A percentile compares a stretch with the other conserved stretches of the same genome.
Evolutionary conservation across 1,140 invertebrate genomes (phyloP).

Genomic region (Hesperophylax magnus): DNA sequence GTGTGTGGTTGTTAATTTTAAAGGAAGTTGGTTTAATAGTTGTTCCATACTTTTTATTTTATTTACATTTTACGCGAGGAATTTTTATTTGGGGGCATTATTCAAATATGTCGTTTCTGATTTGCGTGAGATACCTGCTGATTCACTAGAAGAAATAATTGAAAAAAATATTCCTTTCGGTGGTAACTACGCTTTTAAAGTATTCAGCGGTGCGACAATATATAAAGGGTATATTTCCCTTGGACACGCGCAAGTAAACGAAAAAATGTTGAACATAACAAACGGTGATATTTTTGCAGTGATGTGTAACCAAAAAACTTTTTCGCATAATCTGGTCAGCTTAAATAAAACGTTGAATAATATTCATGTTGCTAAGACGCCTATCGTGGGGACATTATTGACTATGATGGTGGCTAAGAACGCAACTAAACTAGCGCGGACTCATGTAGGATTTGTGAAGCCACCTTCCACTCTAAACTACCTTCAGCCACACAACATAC

Average conservation of each 20-base stretch:
- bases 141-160: not conserved
- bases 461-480: too few relatives aligned
- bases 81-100: slow-evolving; percentile 1
- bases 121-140: too few relatives aligned
- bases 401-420: not conserved
- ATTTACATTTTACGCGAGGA: slow-evolving; percentile 3
- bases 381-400: not conserved
- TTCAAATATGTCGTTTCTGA: not conserved
- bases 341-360: not conserved
- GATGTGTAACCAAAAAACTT: not conserved
- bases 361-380: not conserved
- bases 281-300: slow-evolving; percentile 3
- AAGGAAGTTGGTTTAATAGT: not conserved
- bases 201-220: not conserved
- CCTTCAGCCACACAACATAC: too few relatives aligned
- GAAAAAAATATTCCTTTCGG: not conserved
- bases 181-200: too few relatives aligned
- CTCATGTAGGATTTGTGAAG: too few relatives aligned
- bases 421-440: too few relatives aligned
- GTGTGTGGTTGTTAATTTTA: not conserved
- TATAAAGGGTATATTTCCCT: not conserved
- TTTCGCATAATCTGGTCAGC: not conserved
- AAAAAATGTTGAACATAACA: not conserved
- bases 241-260: too few relatives aligned
- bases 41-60: not conserved